Percentiles rank a stretch among this genome's conserved stretches.
phyloP scores from a whole-genome alignment of 2,113 vertebrate genomes.

The Hemiprocne comata region DNA sequence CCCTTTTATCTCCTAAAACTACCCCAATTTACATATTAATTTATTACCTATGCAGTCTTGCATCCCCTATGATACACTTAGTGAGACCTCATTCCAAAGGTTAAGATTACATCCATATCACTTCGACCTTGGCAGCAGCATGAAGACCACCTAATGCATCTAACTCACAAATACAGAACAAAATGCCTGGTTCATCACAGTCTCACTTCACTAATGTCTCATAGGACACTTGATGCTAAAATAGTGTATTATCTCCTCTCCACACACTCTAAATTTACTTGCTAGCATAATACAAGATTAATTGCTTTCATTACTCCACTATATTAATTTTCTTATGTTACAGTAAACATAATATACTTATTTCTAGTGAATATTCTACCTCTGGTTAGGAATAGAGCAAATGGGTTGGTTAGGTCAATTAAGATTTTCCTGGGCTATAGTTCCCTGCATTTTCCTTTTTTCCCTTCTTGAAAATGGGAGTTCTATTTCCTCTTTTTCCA shows the following conservation, averaged over 20 bases:
- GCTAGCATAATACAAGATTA: not conserved
- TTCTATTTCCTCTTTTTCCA: too few species aligned
- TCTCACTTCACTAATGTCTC: not conserved
- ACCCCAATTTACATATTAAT: not conserved
- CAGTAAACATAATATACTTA: not conserved
- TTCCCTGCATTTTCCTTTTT: fast-evolving
- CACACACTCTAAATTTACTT: not conserved
- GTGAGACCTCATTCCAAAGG: not conserved
- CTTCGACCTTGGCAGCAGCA: not conserved
- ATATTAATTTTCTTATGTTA: not conserved
- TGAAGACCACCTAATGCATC: not conserved
- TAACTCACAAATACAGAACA: not conserved
- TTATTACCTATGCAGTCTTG: not conserved
- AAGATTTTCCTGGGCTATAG: not conserved
- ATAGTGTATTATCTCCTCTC: not conserved
- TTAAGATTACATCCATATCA: not conserved
- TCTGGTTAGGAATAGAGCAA: not conserved
- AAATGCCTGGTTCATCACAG: not conserved
- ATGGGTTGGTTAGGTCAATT: not conserved
- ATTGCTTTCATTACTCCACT: not conserved
- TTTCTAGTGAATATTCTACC: not conserved
- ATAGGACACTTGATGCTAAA: not conserved
- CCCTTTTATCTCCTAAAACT: not conserved
- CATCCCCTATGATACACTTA: fast-evolving
- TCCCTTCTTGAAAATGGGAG: too few species aligned